phyloP scores from a whole-genome alignment of 2,888 invertebrate species.

The Mythimna loreyi region DNA sequence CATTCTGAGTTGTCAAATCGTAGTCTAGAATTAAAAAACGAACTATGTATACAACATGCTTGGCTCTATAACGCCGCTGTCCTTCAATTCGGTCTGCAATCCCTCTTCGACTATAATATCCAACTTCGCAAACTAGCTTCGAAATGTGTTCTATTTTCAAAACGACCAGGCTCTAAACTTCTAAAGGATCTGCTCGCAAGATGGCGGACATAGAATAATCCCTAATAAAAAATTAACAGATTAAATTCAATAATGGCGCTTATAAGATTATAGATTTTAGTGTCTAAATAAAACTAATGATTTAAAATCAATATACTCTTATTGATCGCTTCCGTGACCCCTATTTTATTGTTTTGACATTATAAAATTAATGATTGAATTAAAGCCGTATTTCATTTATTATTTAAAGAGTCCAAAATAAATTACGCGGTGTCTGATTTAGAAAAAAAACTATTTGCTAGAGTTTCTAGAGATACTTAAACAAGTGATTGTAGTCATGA shows the following conservation, averaged over 20 bases:
- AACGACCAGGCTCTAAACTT: not conserved
- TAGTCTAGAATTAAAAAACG: too few relatives aligned
- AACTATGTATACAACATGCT: too few relatives aligned
- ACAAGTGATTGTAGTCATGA: too few relatives aligned
- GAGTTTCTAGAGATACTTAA: too few relatives aligned
- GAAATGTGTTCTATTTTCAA: not conserved
- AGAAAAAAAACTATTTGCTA: too few relatives aligned
- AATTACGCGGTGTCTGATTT: not conserved
- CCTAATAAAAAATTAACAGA: conserved; percentile 8
- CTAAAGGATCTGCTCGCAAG: not conserved
- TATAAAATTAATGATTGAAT: conserved; percentile 37
- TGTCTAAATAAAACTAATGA: conserved; percentile 21
- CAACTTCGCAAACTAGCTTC: too few relatives aligned
- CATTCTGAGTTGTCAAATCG: too few relatives aligned
- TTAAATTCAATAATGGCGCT: conserved; percentile 6
- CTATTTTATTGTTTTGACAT: conserved; percentile 47
- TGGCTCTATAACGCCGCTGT: too few relatives aligned
- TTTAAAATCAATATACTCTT: conserved; percentile 26
- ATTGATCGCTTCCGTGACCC: conserved; percentile 10
- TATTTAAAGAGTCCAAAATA: conserved; percentile 17
- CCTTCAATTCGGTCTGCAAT: too few relatives aligned
- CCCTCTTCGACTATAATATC: too few relatives aligned
- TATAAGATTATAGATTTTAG: conserved; percentile 20
- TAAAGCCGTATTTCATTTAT: conserved; percentile 24
- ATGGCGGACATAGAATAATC: not conserved